phyloP scores from a whole-genome alignment of 2,113 vertebrate genomes.

The Phainopepla nitens region DNA sequence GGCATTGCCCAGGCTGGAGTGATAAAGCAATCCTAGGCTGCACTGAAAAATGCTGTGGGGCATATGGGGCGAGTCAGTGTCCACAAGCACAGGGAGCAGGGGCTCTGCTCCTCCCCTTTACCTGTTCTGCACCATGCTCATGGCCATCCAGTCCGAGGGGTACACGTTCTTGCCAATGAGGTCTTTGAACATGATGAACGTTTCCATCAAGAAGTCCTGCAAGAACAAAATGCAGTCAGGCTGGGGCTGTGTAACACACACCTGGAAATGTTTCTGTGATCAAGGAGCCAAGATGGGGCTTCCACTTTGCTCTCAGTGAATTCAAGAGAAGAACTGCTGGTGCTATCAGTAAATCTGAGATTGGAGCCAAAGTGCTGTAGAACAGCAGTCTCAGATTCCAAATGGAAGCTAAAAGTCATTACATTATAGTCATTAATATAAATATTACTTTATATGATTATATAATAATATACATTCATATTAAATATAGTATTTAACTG shows the following conservation, averaged over 20 bases:
- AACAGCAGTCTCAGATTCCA: background rate
- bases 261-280: background rate
- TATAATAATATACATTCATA: too few relatives aligned
- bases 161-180: conserved; percentile 96
- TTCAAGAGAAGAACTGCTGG: background rate
- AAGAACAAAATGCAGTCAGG: background rate
- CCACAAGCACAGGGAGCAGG: background rate
- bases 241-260: background rate
- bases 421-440: too few relatives aligned
- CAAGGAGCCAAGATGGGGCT: background rate
- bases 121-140: conserved; percentile 99
- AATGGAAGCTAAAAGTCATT: background rate
- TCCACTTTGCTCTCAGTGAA: background rate
- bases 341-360: background rate
- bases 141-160: conserved; percentile 94
- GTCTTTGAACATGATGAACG: conserved; percentile 94
- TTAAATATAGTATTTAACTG: too few relatives aligned
- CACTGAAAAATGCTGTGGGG: background rate
- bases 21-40: background rate
- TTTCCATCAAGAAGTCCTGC: conserved; percentile 98
- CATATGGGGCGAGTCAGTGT: rapidly evolving
- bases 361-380: background rate
- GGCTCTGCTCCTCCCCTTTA: conserved; percentile 12
- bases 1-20: background rate
- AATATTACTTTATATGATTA: too few relatives aligned